These are phyloP conservation scores for Coregonus sp. DNA, from an alignment of 2,797 vertebrate species.

Conservation along the genomic window DNA sequence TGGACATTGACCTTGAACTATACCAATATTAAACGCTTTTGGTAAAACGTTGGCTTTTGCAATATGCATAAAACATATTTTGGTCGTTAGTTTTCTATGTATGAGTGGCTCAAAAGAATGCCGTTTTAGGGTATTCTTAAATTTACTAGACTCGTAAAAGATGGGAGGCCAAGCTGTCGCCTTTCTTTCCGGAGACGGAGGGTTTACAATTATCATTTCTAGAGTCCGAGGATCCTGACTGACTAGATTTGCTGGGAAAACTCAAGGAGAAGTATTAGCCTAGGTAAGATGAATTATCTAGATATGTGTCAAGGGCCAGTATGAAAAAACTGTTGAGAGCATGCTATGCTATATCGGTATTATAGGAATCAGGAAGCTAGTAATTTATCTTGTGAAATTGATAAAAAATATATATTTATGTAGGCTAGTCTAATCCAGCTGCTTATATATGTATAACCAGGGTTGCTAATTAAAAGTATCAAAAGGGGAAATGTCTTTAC, in stretches of 20 bases:
- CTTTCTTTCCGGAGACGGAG: slow-evolving; percentile 39
- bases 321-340: background rate
- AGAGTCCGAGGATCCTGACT: slow-evolving; percentile 8
- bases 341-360: background rate
- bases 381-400: background rate
- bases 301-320: background rate
- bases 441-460: background rate
- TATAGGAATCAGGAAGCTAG: background rate
- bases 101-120: slow-evolving; percentile 22
- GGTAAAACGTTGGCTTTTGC: background rate
- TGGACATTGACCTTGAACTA: slow-evolving; percentile 60
- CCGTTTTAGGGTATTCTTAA: slow-evolving; percentile 29
- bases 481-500: background rate
- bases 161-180: slow-evolving; percentile 30
- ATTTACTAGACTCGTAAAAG: slow-evolving; percentile 48
- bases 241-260: slow-evolving; percentile 5
- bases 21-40: slow-evolving; percentile 11
- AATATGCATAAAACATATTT: background rate
- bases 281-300: slow-evolving; percentile 20
- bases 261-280: slow-evolving; percentile 6
- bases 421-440: background rate
- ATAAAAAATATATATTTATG: background rate
- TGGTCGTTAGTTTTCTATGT: background rate
- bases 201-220: slow-evolving; percentile 42
- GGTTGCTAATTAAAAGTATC: background rate